These are phyloP conservation scores for Mesorhabditis belari DNA, from an alignment of 2,888 invertebrate genomes.

Conservation along the genomic window DNA sequence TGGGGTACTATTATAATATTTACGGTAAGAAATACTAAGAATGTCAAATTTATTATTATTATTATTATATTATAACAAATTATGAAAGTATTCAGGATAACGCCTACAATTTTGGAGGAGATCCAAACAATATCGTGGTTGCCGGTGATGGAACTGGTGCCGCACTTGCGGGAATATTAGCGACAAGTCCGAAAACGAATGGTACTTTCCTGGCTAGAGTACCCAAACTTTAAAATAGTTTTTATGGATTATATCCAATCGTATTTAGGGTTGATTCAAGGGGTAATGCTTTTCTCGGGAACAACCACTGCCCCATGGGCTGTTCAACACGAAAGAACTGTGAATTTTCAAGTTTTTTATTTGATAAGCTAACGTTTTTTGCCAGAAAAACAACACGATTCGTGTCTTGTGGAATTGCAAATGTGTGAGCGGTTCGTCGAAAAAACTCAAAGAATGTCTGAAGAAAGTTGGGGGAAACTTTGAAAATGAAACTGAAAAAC, in stretches of 20 bases:
- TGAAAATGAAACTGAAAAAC: no score
- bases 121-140: not conserved
- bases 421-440: not conserved
- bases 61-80: not conserved
- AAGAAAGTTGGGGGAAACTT: no score
- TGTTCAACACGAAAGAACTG: not conserved
- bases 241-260: not conserved
- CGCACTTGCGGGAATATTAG: not conserved
- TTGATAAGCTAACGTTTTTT: not conserved
- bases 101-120: not conserved
- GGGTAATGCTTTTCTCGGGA: not conserved
- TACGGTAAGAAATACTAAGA: no score
- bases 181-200: not conserved
- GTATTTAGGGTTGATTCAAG: not conserved
- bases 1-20: no score
- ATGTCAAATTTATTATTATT: not conserved
- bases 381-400: not conserved
- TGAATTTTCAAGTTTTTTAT: not conserved
- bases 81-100: not conserved
- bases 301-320: not conserved
- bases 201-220: not conserved
- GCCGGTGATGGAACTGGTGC: not conserved
- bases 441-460: not conserved
- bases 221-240: not conserved
- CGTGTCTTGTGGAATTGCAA: not conserved